Evolutionary conservation across 2,797 vertebrate genomes (phyloP).

Genomic region (Pangasius larnaudii): DNA sequence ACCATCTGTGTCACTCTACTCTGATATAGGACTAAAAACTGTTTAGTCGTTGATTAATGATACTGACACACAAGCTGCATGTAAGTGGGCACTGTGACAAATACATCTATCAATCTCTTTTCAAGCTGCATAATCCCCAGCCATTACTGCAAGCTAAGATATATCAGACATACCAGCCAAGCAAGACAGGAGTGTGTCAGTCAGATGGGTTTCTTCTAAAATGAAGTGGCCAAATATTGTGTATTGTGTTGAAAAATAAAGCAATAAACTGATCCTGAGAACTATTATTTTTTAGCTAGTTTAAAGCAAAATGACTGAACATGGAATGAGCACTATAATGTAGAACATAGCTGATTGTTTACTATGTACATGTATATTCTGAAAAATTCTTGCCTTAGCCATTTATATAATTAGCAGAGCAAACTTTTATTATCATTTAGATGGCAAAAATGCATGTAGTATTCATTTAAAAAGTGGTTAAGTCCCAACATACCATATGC

Average conservation of each 20-base stretch:
- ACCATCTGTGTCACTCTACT: constrained; percentile 65
- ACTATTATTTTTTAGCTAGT: too few relatives aligned
- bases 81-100: constrained; percentile 73
- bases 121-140: constrained; percentile 69
- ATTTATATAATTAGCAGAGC: background rate
- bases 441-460: too few relatives aligned
- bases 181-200: constrained; percentile 8
- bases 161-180: constrained; percentile 57
- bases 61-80: constrained; percentile 60
- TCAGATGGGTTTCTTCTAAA: background rate
- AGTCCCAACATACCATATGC: background rate
- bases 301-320: background rate
- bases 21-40: constrained; percentile 74
- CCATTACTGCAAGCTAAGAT: constrained; percentile 76
- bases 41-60: constrained; percentile 81
- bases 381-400: background rate
- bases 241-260: background rate
- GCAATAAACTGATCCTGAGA: background rate
- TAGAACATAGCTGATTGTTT: background rate
- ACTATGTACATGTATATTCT: background rate
- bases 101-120: constrained; percentile 81
- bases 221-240: background rate
- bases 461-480: too few relatives aligned
- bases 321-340: background rate
- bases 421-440: too few relatives aligned